Evolutionary conservation across 2,797 vertebrate genomes (phyloP), one percentile per base, ranked within the genome.

Genomic region (Labeo calbasu): DNA sequence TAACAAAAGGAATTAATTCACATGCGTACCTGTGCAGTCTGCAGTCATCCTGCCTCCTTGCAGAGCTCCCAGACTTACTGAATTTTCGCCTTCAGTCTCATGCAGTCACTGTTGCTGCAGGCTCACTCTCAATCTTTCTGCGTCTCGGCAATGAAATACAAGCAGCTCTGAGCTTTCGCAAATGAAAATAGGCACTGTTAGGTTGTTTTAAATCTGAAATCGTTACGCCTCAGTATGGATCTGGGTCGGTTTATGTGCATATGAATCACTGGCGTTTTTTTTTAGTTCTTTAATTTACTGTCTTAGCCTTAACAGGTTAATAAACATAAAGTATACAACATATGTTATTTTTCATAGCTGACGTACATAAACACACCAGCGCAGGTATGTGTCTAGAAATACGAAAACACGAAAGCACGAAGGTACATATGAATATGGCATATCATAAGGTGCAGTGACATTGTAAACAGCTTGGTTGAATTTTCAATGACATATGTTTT

Each of bases 1-100:
- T 90, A 90, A 93, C 91, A 90, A 93, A 93, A 90, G 87, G 78
- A 90, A 89, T 92, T 84, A 86, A 91, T 92, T 92, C 89, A 86
- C 85, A 82, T 72, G 82, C 84, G 87, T 91, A 90, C 84, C 81
- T 89, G 77, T 70, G 63, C 83, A 63, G 23, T 51, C 53, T 66
- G 69, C 32, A 85, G 77, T 55, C 70, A 68, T 15, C 36, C 51
- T 57, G 28, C 43, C 55, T 50, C 43, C 68, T 73, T 50, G 4
- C 14, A 15, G 32, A 36, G 48, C 43, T 50, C 15, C 59, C 59
- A 50, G 59, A 50, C 11, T 63, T 21, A 15, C n/a, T 5, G 53
- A 21, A 32, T 72, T 32, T n/a, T 71, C 14, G 43, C 53, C 79
- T 25, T 71, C 55, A 72, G 68, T 51, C 81, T 75, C 14, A 40